phyloP scores from a whole-genome alignment of 2,888 invertebrate genomes.

The Busseola fusca region DNA sequence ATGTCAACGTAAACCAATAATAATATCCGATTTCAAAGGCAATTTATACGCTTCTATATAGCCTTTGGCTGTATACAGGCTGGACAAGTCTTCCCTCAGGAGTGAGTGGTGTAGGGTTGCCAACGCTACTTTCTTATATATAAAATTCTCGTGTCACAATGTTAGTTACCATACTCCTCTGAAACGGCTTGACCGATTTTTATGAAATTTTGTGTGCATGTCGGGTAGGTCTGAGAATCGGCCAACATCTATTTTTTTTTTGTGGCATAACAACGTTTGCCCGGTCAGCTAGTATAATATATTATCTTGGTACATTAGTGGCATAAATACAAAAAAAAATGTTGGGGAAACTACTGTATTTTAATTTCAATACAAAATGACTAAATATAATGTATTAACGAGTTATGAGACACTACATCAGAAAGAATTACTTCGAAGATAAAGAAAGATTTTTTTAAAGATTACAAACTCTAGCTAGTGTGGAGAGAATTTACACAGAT shows the following conservation, averaged over 20 bases:
- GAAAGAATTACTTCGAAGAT: not conserved
- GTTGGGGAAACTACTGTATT: not conserved
- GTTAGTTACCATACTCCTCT: too few relatives aligned
- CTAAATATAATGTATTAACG: too few relatives aligned
- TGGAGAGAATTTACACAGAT: not conserved
- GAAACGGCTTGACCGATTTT: too few relatives aligned
- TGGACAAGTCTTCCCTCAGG: not conserved
- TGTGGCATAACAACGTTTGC: too few relatives aligned
- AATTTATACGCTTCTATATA: slow-evolving; percentile 1
- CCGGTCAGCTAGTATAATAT: too few relatives aligned
- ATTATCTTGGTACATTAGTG: not conserved
- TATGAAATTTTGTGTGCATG: too few relatives aligned
- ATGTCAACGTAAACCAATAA: slow-evolving; percentile 41
- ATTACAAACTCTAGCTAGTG: not conserved
- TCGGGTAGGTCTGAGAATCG: too few relatives aligned
- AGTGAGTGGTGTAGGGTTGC: not conserved
- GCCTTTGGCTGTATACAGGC: not conserved
- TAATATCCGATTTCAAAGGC: slow-evolving; percentile 32
- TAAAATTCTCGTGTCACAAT: too few relatives aligned
- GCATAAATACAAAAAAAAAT: not conserved
- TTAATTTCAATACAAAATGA: not conserved
- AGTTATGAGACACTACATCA: too few relatives aligned
- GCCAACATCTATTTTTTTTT: too few relatives aligned
- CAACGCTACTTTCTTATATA: not conserved
- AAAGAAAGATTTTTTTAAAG: not conserved